Evolutionary conservation across 2,113 vertebrate genomes (phyloP).

Genomic region (Solenodon paradoxus): DNA sequence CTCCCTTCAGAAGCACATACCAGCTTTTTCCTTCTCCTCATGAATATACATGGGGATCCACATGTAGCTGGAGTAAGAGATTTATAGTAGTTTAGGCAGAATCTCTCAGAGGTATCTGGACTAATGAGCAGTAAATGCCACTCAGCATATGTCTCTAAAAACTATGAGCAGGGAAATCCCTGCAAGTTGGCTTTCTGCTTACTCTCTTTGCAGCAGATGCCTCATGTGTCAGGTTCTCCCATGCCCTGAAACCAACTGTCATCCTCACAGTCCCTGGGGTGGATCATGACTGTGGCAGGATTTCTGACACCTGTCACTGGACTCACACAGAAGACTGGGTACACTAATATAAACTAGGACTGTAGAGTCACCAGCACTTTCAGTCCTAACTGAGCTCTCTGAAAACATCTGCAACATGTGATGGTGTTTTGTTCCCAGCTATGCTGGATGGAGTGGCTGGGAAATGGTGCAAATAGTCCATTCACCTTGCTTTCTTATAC

Average conservation of each 20-base stretch:
- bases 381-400: background rate
- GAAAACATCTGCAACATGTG: background rate
- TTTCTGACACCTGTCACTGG: slow-evolving; percentile 25
- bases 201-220: slow-evolving; percentile 34
- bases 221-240: background rate
- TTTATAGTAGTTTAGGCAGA: background rate
- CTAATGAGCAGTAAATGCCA: slow-evolving; percentile 43
- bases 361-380: background rate
- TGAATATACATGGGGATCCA: background rate
- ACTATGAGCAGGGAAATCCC: background rate
- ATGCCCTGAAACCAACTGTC: background rate
- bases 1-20: slow-evolving; percentile 16
- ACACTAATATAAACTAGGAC: background rate
- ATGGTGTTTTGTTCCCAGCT: background rate
- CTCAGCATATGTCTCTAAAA: slow-evolving; percentile 36
- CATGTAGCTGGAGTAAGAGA: background rate
- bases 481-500: background rate
- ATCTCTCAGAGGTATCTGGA: slow-evolving; percentile 11
- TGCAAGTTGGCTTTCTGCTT: background rate
- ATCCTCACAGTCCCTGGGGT: background rate
- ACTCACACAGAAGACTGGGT: background rate
- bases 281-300: background rate
- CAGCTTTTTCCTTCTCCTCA: background rate
- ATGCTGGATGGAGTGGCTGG: background rate
- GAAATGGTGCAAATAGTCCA: background rate